phyloP scores from a whole-genome alignment of 2,113 vertebrate species.

The Euleptes europaea region DNA sequence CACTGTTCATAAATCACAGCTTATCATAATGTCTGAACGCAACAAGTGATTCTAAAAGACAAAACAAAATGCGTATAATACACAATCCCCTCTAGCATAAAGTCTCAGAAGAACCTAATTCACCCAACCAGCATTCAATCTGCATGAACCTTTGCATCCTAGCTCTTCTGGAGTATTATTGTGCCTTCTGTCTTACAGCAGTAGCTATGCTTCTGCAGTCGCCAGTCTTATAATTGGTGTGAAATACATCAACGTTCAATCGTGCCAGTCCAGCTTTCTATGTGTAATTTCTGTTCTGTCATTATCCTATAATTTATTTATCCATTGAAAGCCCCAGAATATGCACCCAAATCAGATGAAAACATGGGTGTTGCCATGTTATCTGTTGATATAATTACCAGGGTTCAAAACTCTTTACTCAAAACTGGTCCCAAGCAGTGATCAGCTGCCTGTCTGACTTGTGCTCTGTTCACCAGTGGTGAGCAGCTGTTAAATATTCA shows the following conservation, averaged over 20 bases:
- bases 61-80: background rate
- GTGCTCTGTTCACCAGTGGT: too few relatives aligned
- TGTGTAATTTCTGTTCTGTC: background rate
- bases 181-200: fast-evolving
- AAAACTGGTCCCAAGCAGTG: background rate
- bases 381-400: background rate
- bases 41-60: too few relatives aligned
- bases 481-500: too few relatives aligned
- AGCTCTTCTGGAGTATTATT: background rate
- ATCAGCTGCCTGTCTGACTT: too few relatives aligned
- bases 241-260: background rate
- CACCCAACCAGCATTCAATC: background rate
- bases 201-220: background rate
- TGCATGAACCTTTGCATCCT: background rate
- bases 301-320: background rate
- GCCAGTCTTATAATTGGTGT: background rate
- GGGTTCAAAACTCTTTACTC: background rate
- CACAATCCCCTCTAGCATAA: background rate
- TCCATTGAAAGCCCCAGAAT: background rate
- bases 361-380: too few relatives aligned
- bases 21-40: too few relatives aligned
- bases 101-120: background rate
- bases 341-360: too few relatives aligned
- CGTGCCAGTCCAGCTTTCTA: background rate
- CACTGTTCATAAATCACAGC: too few relatives aligned